Conservation (phyloP, 2,113 vertebrate species). For the Camelus dromedarius region DNA sequence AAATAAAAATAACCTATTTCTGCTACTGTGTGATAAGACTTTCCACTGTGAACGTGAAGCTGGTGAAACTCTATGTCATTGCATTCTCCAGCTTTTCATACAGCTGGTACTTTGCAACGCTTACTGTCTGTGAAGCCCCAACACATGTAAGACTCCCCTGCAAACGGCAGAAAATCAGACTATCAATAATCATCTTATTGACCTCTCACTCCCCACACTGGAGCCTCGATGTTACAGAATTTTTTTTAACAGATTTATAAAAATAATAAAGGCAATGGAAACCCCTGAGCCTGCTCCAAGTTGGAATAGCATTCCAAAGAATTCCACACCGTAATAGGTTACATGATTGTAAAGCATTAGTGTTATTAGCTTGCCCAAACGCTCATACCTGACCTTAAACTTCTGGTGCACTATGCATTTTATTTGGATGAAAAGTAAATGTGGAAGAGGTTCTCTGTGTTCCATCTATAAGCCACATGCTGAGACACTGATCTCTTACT, state of each 20-base stretch:
- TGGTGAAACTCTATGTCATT: conserved; percentile 75
- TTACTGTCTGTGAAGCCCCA: not conserved
- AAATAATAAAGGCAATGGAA: not conserved
- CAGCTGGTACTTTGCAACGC: conserved; percentile 68
- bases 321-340: not conserved
- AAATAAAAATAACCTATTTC: conserved; percentile 82
- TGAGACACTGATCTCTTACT: conserved; percentile 28
- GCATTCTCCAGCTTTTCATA: conserved; percentile 61
- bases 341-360: not conserved
- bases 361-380: not conserved
- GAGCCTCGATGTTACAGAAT: not conserved
- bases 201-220: conserved; percentile 4
- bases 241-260: not conserved
- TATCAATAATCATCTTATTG: not conserved
- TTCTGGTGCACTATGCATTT: conserved; percentile 21
- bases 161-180: not conserved
- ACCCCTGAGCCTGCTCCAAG: not conserved
- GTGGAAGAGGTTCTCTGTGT: conserved; percentile 29
- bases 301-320: not conserved
- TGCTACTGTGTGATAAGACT: conserved; percentile 76
- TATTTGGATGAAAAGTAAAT: conserved; percentile 30
- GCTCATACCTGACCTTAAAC: conserved; percentile 8
- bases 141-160: not conserved
- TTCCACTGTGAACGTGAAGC: conserved; percentile 73
- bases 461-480: conserved; percentile 23